Conservation (phyloP, 2,797 vertebrate species). For the Brotula barbata region DNA sequence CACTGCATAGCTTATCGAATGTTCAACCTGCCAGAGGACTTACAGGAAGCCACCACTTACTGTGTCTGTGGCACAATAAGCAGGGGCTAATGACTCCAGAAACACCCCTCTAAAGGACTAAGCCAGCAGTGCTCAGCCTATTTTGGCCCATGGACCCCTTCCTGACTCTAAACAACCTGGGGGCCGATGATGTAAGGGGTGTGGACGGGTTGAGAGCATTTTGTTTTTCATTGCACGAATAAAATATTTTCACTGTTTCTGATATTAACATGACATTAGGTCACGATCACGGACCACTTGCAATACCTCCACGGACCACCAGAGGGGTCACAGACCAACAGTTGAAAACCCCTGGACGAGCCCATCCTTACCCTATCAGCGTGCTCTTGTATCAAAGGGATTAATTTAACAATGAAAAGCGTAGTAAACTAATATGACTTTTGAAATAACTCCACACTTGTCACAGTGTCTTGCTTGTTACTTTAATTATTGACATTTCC, state of each 20-base stretch:
- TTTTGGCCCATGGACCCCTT: too few relatives aligned
- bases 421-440: not conserved
- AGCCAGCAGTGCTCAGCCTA: too few relatives aligned
- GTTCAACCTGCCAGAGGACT: constrained; percentile 42
- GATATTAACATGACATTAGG: too few relatives aligned
- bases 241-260: too few relatives aligned
- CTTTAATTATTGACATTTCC: constrained; percentile 31
- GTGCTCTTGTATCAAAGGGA: constrained; percentile 24
- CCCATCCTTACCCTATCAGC: constrained; percentile 6
- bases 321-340: too few relatives aligned
- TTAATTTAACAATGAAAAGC: constrained; percentile 7
- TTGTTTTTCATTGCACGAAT: too few relatives aligned
- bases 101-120: constrained; percentile 6
- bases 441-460: constrained; percentile 33
- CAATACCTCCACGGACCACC: too few relatives aligned
- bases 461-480: constrained; percentile 39
- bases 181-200: too few relatives aligned
- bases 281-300: too few relatives aligned
- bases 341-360: too few relatives aligned
- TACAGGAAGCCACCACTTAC: constrained; percentile 54
- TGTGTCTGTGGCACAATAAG: constrained; percentile 24
- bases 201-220: too few relatives aligned
- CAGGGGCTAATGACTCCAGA: constrained; percentile 24
- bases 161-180: too few relatives aligned
- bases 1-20: constrained; percentile 32